Base-by-base conservation (phyloP, 2,888 invertebrate species). In the Plagiodera versicolora region DNA sequence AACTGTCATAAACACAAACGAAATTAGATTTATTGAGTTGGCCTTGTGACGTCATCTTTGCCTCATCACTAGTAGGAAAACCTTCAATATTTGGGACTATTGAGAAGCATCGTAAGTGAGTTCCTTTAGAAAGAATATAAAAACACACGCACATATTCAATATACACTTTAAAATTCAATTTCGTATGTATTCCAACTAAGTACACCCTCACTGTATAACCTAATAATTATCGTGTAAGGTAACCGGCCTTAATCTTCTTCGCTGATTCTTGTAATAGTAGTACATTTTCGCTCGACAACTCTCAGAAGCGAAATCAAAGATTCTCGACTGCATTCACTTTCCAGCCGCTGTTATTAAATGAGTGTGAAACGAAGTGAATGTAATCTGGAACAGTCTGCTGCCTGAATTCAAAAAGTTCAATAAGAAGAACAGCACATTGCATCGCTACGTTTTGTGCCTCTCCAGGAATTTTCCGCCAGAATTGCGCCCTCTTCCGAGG, bases 331-430 rank as follows among this genome's bases (percentile, higher is more conserved):
- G 70, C 61, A 67, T 69, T 56, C 48, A 70, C 68, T 72, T 69
- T 72, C 70, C 70, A 69, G 62, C 65, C 71, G 74, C 73, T 76
- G 74, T 76, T 77, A 77, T 77, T 77, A 77, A 77, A 77, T 77
- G 75, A 75, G 73, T 74, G 76, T 76, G 75, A 75, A 75, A 70
- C 76, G 75, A 73, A 70, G 74, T 71, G 74, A 61, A 72, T 57
- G 67, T 77, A 76, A 77, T 75, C 69, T 71, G 68, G 68, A 64
- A 52, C 59, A 61, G 58, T 61, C 59, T 56, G 64, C 32, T 64
- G n/a, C 39, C 45, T 17, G 58, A 60, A 60, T 64, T 64, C 58
- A 56, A 55, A 56, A 64, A 59, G 59, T 61, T 64, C 60, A 64
- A 64, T 64, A 64, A 64, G 53, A 52, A 39, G 44, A 48, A 56